Evolutionary conservation across 2,888 invertebrate genomes (phyloP).

Genomic region (Zaprionus obscuricornis): DNA sequence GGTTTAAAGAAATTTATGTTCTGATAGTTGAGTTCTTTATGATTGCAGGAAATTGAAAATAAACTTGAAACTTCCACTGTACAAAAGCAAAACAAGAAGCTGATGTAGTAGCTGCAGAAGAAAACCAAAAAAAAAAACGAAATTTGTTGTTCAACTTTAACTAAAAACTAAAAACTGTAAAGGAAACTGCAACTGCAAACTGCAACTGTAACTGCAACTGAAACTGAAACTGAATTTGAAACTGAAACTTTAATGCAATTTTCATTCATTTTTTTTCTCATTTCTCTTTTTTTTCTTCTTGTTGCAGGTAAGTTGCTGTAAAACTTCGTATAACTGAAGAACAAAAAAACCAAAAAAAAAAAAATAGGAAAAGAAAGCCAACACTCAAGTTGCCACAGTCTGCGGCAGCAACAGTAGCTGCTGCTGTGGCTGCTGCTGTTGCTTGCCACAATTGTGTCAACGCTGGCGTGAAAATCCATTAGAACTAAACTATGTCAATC

Average conservation of each 20-base stretch:
- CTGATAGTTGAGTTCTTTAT: slow-evolving; percentile 32
- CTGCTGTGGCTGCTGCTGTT: slow-evolving; percentile 30
- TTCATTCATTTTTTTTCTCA: slow-evolving; percentile 40
- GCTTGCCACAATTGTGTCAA: slow-evolving; percentile 65
- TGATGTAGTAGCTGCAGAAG: too few relatives aligned
- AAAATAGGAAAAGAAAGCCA: slow-evolving; percentile 42
- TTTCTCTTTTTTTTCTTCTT: slow-evolving; percentile 24
- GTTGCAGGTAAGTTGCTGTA: slow-evolving; percentile 61
- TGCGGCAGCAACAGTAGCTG: slow-evolving; percentile 20
- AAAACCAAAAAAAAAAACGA: too few relatives aligned
- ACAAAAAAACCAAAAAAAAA: slow-evolving; percentile 19
- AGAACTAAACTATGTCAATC: slow-evolving; percentile 77
- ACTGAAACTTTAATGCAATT: slow-evolving; percentile 67
- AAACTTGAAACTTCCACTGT: too few relatives aligned
- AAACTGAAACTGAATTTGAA: slow-evolving; percentile 24
- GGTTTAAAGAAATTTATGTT: slow-evolving; percentile 55
- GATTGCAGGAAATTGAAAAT: slow-evolving; percentile 18
- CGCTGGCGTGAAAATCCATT: slow-evolving; percentile 76
- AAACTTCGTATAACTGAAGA: slow-evolving; percentile 29
- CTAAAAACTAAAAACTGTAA: too few relatives aligned
- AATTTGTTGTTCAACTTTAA: slow-evolving; percentile 14
- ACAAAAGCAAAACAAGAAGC: too few relatives aligned
- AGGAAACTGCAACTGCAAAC: slow-evolving; percentile 2
- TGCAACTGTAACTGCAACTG: slow-evolving; percentile 11
- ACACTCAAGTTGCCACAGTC: slow-evolving; percentile 42